Base-by-base conservation (phyloP, 1,140 invertebrate genomes). In the Glossosoma conforme region DNA sequence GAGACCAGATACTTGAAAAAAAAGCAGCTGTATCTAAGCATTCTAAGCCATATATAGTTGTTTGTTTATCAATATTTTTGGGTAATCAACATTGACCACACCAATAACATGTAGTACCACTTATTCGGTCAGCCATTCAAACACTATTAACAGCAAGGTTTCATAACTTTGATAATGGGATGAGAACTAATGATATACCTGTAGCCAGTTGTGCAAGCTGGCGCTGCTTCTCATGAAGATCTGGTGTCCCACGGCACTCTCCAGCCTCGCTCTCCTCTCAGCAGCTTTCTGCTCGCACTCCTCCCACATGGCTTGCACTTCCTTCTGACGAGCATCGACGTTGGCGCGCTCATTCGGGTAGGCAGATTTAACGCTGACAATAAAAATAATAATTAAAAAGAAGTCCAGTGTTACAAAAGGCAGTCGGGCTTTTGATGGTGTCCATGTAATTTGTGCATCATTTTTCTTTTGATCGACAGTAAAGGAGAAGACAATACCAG, bases 161-260 rank as follows among this genome's bases (percentile, higher is more conserved):
- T 28, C n/a, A 28, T 28, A 28, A 37, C n/a, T n/a, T n/a, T n/a
- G n/a, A n/a, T n/a, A n/a, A n/a, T n/a, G n/a, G n/a, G n/a, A n/a
- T n/a, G n/a, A n/a, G n/a, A n/a, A n/a, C n/a, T n/a, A n/a, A n/a
- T n/a, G n/a, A n/a, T n/a, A n/a, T 18, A 73, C 72, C 67, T 70
- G 67, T n/a, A 69, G 44, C 68, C 69, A 72, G 44, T 66, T 64
- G 18, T 65, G 62, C 19, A 75, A 62, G 52, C 61, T 64, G n/a
- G 61, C 53, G 35, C 62, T 64, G 60, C 81, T 86, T 61, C 90
- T 91, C 60, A 89, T 89, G 66, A 98, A 98, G 57, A 97, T 91
- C 67, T 97, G 91, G 61, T 91, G 85, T 0, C 94, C 94, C 8
- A 97, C 91, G 10, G 93, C 91, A 65, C 92, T 90, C 67, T 97